phyloP scores from a whole-genome alignment of 1,140 invertebrate genomes.

The Leptonema lineaticorne region DNA sequence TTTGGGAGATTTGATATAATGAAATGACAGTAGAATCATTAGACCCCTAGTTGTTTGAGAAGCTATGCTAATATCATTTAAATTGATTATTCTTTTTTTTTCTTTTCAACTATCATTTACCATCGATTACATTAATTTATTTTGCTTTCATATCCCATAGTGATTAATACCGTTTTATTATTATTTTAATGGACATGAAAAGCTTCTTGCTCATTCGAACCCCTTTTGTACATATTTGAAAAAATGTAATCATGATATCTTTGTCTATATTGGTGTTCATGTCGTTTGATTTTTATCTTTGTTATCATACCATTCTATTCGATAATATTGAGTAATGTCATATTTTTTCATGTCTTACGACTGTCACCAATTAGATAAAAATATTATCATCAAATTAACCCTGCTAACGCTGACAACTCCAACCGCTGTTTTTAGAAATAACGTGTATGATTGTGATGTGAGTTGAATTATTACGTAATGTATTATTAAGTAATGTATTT shows the following conservation, averaged over 20 bases:
- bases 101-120: too few relatives aligned
- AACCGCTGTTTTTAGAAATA: constrained; percentile 33
- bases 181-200: too few relatives aligned
- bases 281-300: neutral
- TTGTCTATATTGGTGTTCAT: neutral
- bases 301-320: neutral
- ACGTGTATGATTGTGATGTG: constrained; percentile 12
- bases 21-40: constrained; percentile 22
- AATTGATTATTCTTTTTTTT: too few relatives aligned
- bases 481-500: constrained; percentile 11
- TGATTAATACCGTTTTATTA: too few relatives aligned
- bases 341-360: too few relatives aligned
- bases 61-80: constrained; percentile 24
- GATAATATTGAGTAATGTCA: too few relatives aligned
- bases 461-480: too few relatives aligned
- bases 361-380: constrained; percentile 12
- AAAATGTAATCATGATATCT: neutral
- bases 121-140: too few relatives aligned
- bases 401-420: constrained; percentile 39
- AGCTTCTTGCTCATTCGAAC: constrained; percentile 18
- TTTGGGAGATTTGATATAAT: constrained; percentile 4
- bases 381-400: constrained; percentile 8
- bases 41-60: constrained; percentile 27
- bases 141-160: neutral
- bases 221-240: constrained; percentile 27